Evolutionary conservation across 1,140 invertebrate genomes (phyloP).

Genomic region (Hyles vespertilio): DNA sequence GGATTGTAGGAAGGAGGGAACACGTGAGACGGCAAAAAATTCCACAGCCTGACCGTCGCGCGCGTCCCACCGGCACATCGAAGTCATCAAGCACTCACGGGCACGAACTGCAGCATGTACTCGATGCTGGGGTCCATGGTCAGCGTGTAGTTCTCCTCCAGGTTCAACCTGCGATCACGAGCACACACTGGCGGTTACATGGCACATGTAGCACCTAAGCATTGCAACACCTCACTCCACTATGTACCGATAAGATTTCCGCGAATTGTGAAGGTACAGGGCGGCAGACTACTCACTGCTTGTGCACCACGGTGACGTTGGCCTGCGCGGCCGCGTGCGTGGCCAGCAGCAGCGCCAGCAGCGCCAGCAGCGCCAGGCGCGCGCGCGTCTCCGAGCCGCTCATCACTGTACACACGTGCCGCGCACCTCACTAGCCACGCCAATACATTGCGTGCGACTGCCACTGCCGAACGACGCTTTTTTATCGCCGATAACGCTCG

Average conservation of each 20-base stretch:
- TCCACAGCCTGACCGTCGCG: too few relatives aligned
- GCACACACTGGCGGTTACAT: too few relatives aligned
- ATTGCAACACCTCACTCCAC: neutral
- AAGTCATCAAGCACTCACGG: slow-evolving; percentile 30
- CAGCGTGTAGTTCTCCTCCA: slow-evolving; percentile 39
- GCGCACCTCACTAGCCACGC: neutral
- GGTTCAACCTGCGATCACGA: slow-evolving; percentile 31
- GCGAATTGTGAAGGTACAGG: neutral
- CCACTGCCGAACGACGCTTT: neutral
- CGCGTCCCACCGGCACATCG: too few relatives aligned
- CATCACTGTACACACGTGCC: too few relatives aligned
- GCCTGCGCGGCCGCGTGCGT: neutral
- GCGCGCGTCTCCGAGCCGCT: neutral
- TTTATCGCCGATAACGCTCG: slow-evolving; percentile 5
- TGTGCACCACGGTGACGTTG: neutral
- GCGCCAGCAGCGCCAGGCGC: neutral
- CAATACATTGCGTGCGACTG: neutral
- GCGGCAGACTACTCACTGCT: neutral
- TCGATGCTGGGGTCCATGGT: slow-evolving; percentile 44
- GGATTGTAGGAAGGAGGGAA: too few relatives aligned
- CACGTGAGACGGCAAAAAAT: too few relatives aligned
- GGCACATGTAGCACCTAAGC: neutral
- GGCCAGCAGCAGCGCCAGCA: slow-evolving; percentile 5
- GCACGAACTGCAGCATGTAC: slow-evolving; percentile 48
- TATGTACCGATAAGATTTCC: neutral